These are phyloP conservation scores for Oryzias javanicus DNA, from an alignment of 2,113 vertebrate species.

Conservation along the genomic window DNA sequence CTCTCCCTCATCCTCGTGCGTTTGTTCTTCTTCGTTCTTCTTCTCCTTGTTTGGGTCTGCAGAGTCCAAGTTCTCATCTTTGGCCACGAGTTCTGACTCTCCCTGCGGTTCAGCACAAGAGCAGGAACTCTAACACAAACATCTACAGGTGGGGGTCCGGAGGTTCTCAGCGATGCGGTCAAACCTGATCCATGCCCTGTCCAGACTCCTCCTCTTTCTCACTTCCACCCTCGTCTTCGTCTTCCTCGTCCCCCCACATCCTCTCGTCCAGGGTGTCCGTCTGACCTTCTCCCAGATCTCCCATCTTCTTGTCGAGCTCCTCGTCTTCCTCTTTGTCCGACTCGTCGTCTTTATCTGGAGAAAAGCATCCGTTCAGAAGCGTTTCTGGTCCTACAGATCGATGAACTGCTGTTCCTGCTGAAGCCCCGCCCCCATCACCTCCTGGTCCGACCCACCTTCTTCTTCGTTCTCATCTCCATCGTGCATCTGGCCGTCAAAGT, in stretches of 20 bases:
- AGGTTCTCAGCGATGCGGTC: neutral
- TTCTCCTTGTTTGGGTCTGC: slow-evolving; percentile 81
- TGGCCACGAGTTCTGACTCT: slow-evolving; percentile 90
- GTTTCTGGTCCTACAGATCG: too few species aligned
- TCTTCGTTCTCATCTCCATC: slow-evolving; percentile 84
- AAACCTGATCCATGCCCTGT: slow-evolving; percentile 94
- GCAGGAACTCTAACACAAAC: too few species aligned
- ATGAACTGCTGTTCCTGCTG: too few species aligned
- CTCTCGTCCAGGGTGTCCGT: slow-evolving; percentile 93
- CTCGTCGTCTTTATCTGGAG: slow-evolving; percentile 76
- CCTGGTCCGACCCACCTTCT: slow-evolving; percentile 67
- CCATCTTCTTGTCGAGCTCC: slow-evolving; percentile 96
- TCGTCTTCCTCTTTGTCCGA: slow-evolving; percentile 83
- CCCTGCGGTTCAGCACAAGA: slow-evolving; percentile 69
- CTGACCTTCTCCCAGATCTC: slow-evolving; percentile 88
- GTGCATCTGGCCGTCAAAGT: slow-evolving; percentile 93
- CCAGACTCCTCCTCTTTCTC: slow-evolving; percentile 89
- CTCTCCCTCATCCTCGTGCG: slow-evolving; percentile 74
- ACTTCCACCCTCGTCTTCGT: slow-evolving; percentile 77
- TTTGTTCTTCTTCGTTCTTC: slow-evolving; percentile 78
- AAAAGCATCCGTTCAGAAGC: neutral
- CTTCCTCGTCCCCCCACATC: slow-evolving; percentile 90
- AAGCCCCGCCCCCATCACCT: too few species aligned
- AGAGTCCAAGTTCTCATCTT: slow-evolving; percentile 85
- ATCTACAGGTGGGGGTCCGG: too few species aligned